Evolutionary conservation across 2,797 vertebrate species (phyloP), one percentile per base, ranked within the genome.

Genomic region (Hipposideros larvatus): DNA sequence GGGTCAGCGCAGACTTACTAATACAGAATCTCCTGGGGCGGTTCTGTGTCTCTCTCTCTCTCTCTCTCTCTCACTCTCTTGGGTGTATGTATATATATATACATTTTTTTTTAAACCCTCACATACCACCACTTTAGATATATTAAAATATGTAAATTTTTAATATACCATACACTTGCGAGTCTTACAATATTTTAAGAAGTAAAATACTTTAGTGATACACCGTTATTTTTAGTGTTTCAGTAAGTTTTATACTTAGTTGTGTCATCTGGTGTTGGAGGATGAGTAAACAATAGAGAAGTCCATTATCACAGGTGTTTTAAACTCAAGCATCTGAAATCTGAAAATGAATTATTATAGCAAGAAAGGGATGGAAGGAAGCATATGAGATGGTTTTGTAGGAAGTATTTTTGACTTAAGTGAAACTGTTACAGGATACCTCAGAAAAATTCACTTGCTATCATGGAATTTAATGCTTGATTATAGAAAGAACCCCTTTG

Each of bases 131-230:
- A 59, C 77, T 93, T 87, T 65, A 85, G 63, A 51, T 82, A 59
- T 28, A 41, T 71, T 94, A 59, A 95, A 78, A 74, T 90, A 51
- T 46, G 8, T 86, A 89, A 59, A 80, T 73, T n/a, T 65, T 63
- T 84, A 87, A n/a, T 65, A 70, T 26, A 61, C n/a, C n/a, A 8
- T 75, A 63, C 6, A 65, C 15, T 22, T 53, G 48, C 77, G 43
- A 75, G n/a, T 96, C 34, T 79, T 74, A 68, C 53, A 57, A 5
- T 24, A 63, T 14, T 68, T 63, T 19, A 7, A 21, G 68, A 65
- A 89, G 74, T 51, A 90, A 91, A 86, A 41, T 65, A 77, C 31
- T 75, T 73, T 63, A 68, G 31, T 79, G 70, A 41, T 28, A 24
- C 41, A 41, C 65, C 85, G 51, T 91, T 68, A 65, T n/a, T 77